Percentiles rank a stretch among this genome's conserved stretches.
These are phyloP conservation scores for Meloidogyne floridensis DNA, from an alignment of 1,140 invertebrate species.

Conservation along the genomic window DNA sequence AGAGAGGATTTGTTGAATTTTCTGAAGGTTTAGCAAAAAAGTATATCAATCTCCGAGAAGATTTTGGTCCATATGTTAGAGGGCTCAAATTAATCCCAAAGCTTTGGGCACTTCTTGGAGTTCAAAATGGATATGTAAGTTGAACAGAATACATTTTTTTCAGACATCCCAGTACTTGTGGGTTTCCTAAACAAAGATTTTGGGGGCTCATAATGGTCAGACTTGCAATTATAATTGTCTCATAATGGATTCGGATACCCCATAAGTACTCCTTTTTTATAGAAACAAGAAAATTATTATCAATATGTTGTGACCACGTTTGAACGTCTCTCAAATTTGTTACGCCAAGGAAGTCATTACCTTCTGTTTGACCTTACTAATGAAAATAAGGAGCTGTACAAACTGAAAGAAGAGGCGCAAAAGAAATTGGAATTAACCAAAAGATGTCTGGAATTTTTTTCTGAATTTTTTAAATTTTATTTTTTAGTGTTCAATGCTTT, in stretches of 20 bases:
- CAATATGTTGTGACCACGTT: neutral
- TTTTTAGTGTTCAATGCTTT: neutral
- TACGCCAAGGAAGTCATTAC: neutral
- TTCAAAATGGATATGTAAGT: neutral
- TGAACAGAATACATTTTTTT: neutral
- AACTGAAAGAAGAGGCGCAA: neutral
- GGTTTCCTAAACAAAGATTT: too few species aligned
- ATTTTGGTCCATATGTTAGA: neutral
- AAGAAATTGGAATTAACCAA: neutral
- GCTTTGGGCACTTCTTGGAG: constrained; percentile 1
- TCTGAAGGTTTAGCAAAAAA: neutral
- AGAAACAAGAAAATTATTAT: neutral
- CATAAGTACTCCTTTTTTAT: neutral
- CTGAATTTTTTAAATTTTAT: too few species aligned
- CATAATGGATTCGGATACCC: too few species aligned
- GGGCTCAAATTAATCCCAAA: neutral
- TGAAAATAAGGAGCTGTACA: neutral
- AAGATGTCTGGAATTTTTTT: neutral
- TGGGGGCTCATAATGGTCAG: too few species aligned
- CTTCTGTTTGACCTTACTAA: neutral
- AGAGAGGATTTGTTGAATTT: neutral
- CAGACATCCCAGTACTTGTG: too few species aligned
- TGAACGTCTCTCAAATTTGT: neutral
- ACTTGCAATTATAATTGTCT: too few species aligned
- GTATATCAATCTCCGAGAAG: neutral